Evolutionary conservation across 2,113 vertebrate genomes (phyloP).

Genomic region (Tringa solitaria): DNA sequence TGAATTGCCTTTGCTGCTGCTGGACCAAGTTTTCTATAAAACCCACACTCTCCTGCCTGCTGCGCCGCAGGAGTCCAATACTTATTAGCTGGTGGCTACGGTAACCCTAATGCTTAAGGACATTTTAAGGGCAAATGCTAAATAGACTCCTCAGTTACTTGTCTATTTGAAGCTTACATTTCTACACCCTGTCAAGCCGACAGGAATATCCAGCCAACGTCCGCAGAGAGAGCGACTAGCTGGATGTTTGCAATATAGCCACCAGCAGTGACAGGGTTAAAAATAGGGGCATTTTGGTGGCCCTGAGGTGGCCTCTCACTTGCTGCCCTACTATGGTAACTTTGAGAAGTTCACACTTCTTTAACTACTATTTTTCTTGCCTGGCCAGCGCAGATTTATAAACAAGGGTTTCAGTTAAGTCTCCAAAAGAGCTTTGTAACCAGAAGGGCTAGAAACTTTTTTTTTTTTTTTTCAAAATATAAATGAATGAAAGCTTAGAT

Average conservation of each 20-base stretch:
- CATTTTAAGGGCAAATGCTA: conserved; percentile 60
- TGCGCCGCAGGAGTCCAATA: conserved; percentile 6
- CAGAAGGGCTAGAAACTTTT: conserved; percentile 67
- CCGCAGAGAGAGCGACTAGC: neutral
- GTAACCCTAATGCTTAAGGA: conserved; percentile 25
- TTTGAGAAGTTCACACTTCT: conserved; percentile 43
- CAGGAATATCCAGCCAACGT: conserved; percentile 64
- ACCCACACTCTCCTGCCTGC: conserved; percentile 45
- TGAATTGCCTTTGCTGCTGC: conserved; percentile 70
- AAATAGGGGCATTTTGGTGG: neutral
- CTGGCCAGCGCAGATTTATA: conserved; percentile 60
- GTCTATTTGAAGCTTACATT: conserved; percentile 52
- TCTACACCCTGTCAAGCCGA: conserved; percentile 61
- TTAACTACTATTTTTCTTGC: conserved; percentile 47
- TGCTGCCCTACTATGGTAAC: conserved; percentile 59
- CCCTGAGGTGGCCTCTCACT: neutral
- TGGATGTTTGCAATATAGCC: conserved; percentile 40
- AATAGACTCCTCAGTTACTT: conserved; percentile 34
- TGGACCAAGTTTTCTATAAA: conserved; percentile 69
- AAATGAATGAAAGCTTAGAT: conserved; percentile 11
- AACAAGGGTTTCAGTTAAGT: conserved; percentile 47
- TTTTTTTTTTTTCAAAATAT: neutral
- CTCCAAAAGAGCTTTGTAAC: conserved; percentile 56
- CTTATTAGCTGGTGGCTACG: conserved; percentile 43
- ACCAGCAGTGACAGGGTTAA: conserved; percentile 62